phyloP scores from a whole-genome alignment of 2,113 vertebrate species.

The Cephalopholis sonnerati region DNA sequence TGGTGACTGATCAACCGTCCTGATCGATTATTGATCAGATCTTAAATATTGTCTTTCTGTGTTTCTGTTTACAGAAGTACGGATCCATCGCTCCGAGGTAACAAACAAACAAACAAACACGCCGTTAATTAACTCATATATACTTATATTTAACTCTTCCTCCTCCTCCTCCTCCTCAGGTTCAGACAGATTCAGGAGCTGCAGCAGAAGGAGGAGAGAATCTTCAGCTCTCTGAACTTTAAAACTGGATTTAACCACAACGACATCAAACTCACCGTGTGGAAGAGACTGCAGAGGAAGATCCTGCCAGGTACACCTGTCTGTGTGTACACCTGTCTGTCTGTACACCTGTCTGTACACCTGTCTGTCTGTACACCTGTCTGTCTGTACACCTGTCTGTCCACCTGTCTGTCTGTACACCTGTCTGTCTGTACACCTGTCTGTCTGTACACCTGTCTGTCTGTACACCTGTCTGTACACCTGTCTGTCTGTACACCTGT shows the following conservation, averaged over 20 bases:
- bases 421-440: too few species aligned
- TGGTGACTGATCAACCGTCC: neutral
- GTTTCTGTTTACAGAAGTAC: constrained; percentile 80
- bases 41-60: neutral
- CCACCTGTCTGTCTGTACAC: too few species aligned
- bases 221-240: constrained; percentile 86
- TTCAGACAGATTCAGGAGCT: constrained; percentile 80
- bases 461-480: neutral
- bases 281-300: constrained; percentile 88
- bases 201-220: constrained; percentile 71
- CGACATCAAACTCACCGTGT: constrained; percentile 88
- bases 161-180: constrained; percentile 15
- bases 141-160: too few species aligned
- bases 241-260: constrained; percentile 89
- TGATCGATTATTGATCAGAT: neutral
- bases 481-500: neutral
- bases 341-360: neutral
- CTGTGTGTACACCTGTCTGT: neutral
- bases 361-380: neutral
- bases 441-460: too few species aligned
- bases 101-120: constrained; percentile 20
- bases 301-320: constrained; percentile 85
- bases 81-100: constrained; percentile 86
- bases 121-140: too few species aligned
- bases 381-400: neutral